phyloP scores from a whole-genome alignment of 2,888 invertebrate species.

The Drosophila aldrichi region DNA sequence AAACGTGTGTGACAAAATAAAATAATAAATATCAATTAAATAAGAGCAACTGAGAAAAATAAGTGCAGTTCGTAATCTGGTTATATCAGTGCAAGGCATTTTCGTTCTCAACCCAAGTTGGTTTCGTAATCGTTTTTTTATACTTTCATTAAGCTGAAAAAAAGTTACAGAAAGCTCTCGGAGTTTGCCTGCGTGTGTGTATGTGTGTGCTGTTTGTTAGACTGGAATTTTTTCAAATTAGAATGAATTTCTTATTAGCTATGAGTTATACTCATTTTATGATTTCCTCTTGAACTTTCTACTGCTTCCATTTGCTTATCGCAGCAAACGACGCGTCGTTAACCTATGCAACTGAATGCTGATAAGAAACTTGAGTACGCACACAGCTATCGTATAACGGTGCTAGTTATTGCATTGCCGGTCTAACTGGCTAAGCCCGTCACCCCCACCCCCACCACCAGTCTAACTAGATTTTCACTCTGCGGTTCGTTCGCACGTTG shows the following conservation, averaged over 20 bases:
- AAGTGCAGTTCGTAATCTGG: conserved; percentile 30
- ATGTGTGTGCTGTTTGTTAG: conserved; percentile 16
- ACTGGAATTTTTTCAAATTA: conserved; percentile 23
- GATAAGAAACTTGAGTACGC: conserved; percentile 51
- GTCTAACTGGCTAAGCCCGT: conserved; percentile 37
- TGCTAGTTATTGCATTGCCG: conserved; percentile 38
- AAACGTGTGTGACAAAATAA: conserved; percentile 10
- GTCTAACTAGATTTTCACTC: conserved; percentile 2
- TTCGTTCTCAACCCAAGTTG: conserved; percentile 19
- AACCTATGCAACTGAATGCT: conserved; percentile 56
- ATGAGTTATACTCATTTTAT: conserved; percentile 20
- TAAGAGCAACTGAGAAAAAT: conserved; percentile 8
- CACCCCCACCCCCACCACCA: too few relatives aligned
- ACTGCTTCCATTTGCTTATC: conserved; percentile 21
- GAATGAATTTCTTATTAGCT: conserved; percentile 1
- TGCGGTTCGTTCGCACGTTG: conserved; percentile 45
- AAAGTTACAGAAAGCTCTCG: conserved; percentile 38
- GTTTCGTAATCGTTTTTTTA: conserved; percentile 58
- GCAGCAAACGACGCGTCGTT: conserved; percentile 49
- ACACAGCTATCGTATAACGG: conserved; percentile 43
- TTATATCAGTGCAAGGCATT: conserved; percentile 49
- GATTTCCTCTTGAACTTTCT: conserved; percentile 32
- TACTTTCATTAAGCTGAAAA: conserved; percentile 19
- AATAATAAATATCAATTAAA: conserved; percentile 27
- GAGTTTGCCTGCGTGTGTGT: conserved; percentile 2